Conservation (phyloP, 2,797 vertebrate species). For the Eurystomus glaucurus region DNA sequence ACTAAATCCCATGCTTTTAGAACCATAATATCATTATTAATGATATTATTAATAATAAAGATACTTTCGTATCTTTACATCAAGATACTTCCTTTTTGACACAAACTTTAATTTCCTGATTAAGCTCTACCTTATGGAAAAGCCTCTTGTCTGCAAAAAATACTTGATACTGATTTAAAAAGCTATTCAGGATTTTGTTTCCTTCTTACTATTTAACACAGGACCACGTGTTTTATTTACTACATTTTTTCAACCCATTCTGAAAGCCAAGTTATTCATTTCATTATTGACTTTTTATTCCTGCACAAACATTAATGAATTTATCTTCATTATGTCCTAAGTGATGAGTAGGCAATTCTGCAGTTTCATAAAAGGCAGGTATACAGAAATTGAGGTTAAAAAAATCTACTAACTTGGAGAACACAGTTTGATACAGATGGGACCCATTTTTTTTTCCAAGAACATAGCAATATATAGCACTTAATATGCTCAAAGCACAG, state of each 20-base stretch:
- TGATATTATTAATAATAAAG: no score
- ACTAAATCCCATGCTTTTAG: no score
- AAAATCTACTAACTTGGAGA: slow-evolving; percentile 28
- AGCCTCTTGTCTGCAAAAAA: not conserved
- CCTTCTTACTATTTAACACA: not conserved
- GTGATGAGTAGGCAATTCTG: slow-evolving; percentile 14
- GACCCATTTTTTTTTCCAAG: slow-evolving; percentile 64
- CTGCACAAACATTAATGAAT: slow-evolving; percentile 47
- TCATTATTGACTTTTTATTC: slow-evolving; percentile 46
- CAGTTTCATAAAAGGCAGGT: slow-evolving; percentile 18
- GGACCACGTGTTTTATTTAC: not conserved
- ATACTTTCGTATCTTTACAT: not conserved
- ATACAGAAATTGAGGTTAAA: slow-evolving; percentile 40
- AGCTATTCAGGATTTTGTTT: not conserved
- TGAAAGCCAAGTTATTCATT: slow-evolving; percentile 22
- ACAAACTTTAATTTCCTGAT: not conserved
- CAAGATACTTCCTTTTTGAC: not conserved
- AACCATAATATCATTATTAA: no score
- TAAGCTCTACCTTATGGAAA: not conserved
- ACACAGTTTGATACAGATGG: slow-evolving; percentile 58
- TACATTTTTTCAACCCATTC: not conserved
- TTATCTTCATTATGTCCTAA: slow-evolving; percentile 30
- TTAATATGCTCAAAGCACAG: slow-evolving; percentile 67
- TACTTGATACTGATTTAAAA: not conserved
- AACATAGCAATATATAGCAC: slow-evolving; percentile 63